Evolutionary conservation across 2,888 invertebrate species (phyloP).

Genomic region (Tetranychus piercei): DNA sequence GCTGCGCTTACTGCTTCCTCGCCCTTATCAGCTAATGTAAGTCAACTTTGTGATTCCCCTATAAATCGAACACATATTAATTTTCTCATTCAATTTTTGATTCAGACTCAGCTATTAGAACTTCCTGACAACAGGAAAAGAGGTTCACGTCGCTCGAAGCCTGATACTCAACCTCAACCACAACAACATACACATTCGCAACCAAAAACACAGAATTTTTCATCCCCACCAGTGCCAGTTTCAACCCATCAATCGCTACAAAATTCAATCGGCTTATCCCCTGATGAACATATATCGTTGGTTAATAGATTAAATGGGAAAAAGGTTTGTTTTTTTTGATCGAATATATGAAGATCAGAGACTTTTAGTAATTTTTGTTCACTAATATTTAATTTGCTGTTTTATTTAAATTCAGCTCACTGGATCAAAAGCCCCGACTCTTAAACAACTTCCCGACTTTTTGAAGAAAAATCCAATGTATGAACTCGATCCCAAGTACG

Average conservation of each 20-base stretch:
- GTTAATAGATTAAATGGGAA: conserved; percentile 79
- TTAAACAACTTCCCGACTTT: conserved; percentile 83
- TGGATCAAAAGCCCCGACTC: conserved; percentile 76
- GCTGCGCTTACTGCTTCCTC: conserved; percentile 20
- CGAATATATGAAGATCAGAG: not conserved
- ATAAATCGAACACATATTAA: no score
- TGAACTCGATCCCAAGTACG: conserved; percentile 94
- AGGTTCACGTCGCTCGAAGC: conserved; percentile 42
- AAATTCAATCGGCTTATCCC: conserved; percentile 46
- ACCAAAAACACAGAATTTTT: not conserved
- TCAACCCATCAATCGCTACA: not conserved
- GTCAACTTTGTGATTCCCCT: no score
- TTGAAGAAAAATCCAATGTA: conserved; percentile 87
- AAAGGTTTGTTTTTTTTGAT: conserved; percentile 37
- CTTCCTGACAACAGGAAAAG: conserved; percentile 28
- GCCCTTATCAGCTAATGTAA: conserved; percentile 25
- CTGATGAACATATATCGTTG: conserved; percentile 87
- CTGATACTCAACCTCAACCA: not conserved
- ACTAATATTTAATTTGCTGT: not conserved
- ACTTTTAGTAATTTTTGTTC: no score
- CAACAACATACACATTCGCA: not conserved
- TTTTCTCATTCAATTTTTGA: no score
- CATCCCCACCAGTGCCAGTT: not conserved
- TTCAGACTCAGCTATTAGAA: conserved; percentile 27
- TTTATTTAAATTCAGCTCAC: conserved; percentile 42